A percentile compares a stretch with the other conserved stretches of the same genome.
Conservation (phyloP, 2,888 invertebrate species). For the Heliconius sara region DNA sequence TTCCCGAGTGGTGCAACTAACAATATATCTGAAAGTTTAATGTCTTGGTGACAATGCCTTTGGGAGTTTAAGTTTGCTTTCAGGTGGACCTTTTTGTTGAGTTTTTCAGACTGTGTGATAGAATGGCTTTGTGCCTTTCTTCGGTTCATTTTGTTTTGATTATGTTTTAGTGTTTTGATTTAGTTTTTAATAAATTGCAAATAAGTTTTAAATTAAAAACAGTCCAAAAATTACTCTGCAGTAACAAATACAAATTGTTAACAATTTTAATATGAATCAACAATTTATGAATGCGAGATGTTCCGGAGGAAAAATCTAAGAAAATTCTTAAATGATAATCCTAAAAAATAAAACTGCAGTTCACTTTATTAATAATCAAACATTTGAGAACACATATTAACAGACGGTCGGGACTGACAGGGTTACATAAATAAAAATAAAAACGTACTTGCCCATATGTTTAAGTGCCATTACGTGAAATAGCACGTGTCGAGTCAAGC, state of each 20-base stretch:
- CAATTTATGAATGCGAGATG: too few relatives aligned
- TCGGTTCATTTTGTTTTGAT: not conserved
- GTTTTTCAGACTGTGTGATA: conserved; percentile 11
- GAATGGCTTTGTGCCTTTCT: not conserved
- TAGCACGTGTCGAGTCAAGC: not conserved
- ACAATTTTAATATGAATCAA: too few relatives aligned
- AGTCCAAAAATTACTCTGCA: too few relatives aligned
- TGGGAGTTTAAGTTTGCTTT: conserved; percentile 23
- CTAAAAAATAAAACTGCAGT: too few relatives aligned
- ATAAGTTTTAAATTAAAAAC: too few relatives aligned
- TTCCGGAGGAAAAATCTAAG: too few relatives aligned
- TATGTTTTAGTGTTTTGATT: not conserved
- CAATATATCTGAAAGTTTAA: conserved; percentile 38
- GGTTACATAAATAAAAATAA: conserved; percentile 7
- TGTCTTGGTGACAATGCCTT: conserved; percentile 27
- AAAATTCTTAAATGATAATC: too few relatives aligned
- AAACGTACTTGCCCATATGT: not conserved
- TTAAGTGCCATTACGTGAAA: conserved; percentile 2
- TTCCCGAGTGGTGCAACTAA: conserved; percentile 43
- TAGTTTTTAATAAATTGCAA: not conserved
- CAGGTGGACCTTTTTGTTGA: conserved; percentile 20
- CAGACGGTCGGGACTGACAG: not conserved
- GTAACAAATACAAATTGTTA: too few relatives aligned
- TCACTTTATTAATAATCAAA: too few relatives aligned
- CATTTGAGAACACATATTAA: not conserved